A percentile compares a stretch with the other conserved stretches of the same genome.
Conservation (phyloP, 1,140 invertebrate genomes). For the Bemisia tabaci region DNA sequence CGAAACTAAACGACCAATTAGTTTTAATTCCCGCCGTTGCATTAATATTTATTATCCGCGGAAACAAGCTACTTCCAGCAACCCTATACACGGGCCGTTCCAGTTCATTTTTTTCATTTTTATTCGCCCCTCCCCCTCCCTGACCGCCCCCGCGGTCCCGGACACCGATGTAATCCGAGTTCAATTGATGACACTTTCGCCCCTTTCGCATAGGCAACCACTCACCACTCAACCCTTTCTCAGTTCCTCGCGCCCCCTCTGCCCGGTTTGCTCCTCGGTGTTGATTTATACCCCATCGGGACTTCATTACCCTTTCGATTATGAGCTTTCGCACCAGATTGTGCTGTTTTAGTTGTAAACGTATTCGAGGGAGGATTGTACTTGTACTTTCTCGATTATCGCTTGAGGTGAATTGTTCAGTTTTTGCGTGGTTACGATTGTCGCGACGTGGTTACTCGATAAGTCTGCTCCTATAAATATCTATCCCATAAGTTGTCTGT, state of each 20-base stretch:
- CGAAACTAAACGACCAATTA: neutral
- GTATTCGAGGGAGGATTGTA: no score
- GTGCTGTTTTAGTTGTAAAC: no score
- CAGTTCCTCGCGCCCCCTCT: neutral
- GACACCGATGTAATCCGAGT: neutral
- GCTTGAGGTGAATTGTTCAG: no score
- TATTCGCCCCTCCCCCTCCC: neutral
- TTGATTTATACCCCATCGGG: neutral
- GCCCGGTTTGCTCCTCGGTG: neutral
- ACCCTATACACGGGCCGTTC: no score
- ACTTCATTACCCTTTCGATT: neutral
- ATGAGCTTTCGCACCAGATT: neutral
- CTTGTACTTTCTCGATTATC: no score
- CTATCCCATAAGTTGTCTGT: no score
- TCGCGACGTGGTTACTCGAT: no score
- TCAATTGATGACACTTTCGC: neutral
- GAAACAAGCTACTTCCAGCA: neutral
- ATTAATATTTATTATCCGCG: neutral
- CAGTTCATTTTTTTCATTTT: neutral
- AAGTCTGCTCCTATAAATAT: no score
- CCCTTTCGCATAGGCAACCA: neutral
- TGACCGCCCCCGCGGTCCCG: neutral
- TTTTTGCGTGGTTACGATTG: no score
- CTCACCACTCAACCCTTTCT: neutral
- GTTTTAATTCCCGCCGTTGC: neutral